phyloP scores from a whole-genome alignment of 2,888 invertebrate species.

The Cheilosia variabilis region DNA sequence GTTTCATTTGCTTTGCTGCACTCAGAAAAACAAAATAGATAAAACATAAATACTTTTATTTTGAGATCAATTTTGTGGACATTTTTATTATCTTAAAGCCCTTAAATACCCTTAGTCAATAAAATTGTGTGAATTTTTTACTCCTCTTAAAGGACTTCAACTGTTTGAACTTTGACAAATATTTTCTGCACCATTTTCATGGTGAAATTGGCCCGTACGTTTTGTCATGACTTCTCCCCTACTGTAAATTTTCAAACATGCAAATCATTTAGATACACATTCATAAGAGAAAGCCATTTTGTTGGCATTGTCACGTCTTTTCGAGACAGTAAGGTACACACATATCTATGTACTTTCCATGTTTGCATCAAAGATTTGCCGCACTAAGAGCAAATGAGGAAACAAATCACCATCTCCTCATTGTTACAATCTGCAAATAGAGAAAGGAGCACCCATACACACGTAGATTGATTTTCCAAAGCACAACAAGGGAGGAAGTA shows the following conservation, averaged over 20 bases:
- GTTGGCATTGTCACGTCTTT: not conserved
- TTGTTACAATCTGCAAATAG: slow-evolving; percentile 21
- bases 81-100: too few species aligned
- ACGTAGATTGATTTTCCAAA: slow-evolving; percentile 37
- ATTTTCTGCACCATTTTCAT: too few species aligned
- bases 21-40: too few species aligned
- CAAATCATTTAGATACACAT: not conserved
- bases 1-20: too few species aligned
- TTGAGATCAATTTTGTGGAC: too few species aligned
- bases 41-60: too few species aligned
- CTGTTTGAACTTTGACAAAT: too few species aligned
- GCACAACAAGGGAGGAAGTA: slow-evolving; percentile 10
- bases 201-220: too few species aligned
- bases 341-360: slow-evolving; percentile 18
- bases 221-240: too few species aligned
- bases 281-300: not conserved
- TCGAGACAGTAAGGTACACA: not conserved
- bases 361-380: slow-evolving; percentile 43
- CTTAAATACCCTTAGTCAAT: too few species aligned
- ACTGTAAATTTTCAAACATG: not conserved
- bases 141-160: too few species aligned
- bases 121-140: too few species aligned
- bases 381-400: slow-evolving; percentile 22
- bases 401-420: slow-evolving; percentile 18
- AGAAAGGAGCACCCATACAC: not conserved